Percentiles rank a stretch among this genome's conserved stretches.
Conservation (phyloP, 1,140 invertebrate species). For the Meloidogyne chitwoodi region DNA sequence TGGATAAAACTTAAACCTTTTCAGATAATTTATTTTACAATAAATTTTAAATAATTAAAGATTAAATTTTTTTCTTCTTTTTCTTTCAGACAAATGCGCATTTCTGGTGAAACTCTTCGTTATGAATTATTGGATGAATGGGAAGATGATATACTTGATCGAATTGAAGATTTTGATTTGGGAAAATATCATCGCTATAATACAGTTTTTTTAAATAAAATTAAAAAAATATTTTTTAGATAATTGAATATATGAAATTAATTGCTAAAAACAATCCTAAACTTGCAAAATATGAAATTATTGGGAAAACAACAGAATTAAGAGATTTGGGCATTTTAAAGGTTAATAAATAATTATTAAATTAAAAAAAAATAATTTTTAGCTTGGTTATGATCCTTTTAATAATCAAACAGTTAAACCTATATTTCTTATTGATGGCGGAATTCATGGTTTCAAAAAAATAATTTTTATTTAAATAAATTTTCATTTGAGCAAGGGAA, state of each 20-base stretch:
- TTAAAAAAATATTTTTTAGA: conserved; percentile 7
- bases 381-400: conserved; percentile 28
- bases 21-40: too few relatives aligned
- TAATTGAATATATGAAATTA: conserved; percentile 18
- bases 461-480: neutral
- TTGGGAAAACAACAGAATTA: conserved; percentile 25
- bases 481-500: conserved; percentile 24
- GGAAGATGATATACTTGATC: neutral
- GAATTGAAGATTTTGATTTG: conserved; percentile 3
- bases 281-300: conserved; percentile 23
- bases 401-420: conserved; percentile 18
- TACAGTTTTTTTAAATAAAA: neutral
- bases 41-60: neutral
- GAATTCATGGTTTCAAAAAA: conserved; percentile 30
- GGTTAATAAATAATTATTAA: conserved; percentile 13
- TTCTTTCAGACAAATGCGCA: neutral
- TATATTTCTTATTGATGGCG: conserved; percentile 35
- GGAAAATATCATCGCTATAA: conserved; percentile 1
- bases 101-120: neutral
- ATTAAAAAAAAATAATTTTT: too few relatives aligned
- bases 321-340: conserved; percentile 21
- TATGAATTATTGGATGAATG: neutral
- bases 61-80: neutral
- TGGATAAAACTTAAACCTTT: too few relatives aligned
- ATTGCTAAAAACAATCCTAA: conserved; percentile 7